A percentile compares a stretch with the other conserved stretches of the same genome.
phyloP scores from a whole-genome alignment of 2,113 vertebrate species.

The Corythornis vintsioides region DNA sequence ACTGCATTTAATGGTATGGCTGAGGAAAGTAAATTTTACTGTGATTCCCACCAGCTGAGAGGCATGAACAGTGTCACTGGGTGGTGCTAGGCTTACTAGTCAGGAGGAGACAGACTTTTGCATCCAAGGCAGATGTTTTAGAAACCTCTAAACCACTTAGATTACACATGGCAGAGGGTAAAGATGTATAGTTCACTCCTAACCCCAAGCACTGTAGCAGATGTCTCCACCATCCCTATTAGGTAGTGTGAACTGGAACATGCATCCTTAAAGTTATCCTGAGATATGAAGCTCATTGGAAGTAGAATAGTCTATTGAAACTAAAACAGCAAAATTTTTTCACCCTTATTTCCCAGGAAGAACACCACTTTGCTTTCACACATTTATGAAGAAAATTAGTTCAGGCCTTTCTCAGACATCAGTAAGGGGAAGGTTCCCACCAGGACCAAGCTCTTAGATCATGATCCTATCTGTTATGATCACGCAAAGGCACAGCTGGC shows the following conservation, averaged over 20 bases:
- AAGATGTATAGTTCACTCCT: background rate
- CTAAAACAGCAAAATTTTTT: background rate
- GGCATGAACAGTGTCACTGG: background rate
- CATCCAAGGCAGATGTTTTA: fast-evolving
- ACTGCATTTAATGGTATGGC: fast-evolving
- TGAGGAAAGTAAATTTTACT: background rate
- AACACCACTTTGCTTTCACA: background rate
- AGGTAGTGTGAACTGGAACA: background rate
- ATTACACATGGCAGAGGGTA: background rate
- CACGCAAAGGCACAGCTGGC: background rate
- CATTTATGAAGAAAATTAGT: background rate
- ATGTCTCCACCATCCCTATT: background rate
- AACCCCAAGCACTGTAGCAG: background rate
- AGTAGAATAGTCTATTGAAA: background rate
- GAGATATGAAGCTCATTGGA: background rate
- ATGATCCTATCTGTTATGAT: background rate
- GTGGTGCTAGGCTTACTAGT: background rate
- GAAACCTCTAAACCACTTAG: background rate
- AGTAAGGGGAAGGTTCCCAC: background rate
- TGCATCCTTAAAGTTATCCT: background rate
- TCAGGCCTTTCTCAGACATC: background rate
- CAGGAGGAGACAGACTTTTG: background rate
- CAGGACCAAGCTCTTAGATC: background rate
- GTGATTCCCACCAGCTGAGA: background rate
- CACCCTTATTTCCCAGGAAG: background rate